These are phyloP conservation scores for Gryllus longicercus DNA, from an alignment of 2,888 invertebrate species.

Conservation along the genomic window DNA sequence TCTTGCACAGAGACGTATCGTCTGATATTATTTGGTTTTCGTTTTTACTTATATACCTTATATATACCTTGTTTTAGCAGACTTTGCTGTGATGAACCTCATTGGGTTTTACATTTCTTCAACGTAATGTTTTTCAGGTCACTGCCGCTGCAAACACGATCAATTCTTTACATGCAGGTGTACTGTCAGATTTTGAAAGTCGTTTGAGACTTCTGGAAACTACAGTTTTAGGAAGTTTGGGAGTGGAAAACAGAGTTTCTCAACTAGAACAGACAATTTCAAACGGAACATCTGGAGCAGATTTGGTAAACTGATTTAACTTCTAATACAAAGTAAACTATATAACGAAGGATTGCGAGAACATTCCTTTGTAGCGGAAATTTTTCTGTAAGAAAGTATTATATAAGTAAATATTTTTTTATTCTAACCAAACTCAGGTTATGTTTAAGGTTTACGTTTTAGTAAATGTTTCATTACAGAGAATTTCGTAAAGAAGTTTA, in stretches of 20 bases:
- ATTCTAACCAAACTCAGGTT: too few species aligned
- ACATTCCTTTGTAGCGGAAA: too few species aligned
- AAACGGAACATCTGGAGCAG: background rate
- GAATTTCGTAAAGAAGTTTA: background rate
- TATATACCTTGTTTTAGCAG: too few species aligned
- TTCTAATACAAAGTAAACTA: too few species aligned
- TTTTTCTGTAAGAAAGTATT: too few species aligned
- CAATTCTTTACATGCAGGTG: background rate
- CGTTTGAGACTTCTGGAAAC: background rate
- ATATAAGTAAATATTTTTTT: too few species aligned
- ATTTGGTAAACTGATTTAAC: background rate
- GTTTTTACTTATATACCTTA: too few species aligned
- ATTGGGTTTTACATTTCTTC: too few species aligned
- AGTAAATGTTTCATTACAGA: background rate
- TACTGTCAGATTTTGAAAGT: background rate
- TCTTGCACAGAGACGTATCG: too few species aligned
- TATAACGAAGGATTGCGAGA: too few species aligned
- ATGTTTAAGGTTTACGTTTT: background rate
- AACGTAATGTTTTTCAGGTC: background rate
- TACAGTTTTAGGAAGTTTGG: background rate
- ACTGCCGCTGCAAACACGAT: background rate
- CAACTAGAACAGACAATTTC: background rate
- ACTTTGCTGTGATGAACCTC: too few species aligned
- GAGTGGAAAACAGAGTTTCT: background rate
- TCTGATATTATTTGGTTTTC: too few species aligned